These are phyloP conservation scores for Alligator mississippiensis DNA, from an alignment of 2,113 vertebrate genomes.

Conservation along the genomic window DNA sequence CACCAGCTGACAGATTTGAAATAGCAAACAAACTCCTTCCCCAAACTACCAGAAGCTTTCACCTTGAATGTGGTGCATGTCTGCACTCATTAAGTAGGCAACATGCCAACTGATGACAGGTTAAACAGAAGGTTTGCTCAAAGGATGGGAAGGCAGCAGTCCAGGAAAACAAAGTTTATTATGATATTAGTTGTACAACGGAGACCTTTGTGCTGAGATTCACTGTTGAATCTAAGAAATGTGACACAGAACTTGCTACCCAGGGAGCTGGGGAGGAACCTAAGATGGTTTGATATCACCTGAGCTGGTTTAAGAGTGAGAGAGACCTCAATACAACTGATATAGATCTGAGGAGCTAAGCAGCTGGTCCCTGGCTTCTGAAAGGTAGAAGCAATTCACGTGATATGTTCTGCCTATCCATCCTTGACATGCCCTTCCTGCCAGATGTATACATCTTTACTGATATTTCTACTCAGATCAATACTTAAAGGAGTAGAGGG, in stretches of 20 bases:
- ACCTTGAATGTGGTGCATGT: neutral
- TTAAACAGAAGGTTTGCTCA: neutral
- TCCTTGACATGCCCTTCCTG: neutral
- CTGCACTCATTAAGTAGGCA: neutral
- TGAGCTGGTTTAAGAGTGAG: neutral
- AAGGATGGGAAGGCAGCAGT: neutral
- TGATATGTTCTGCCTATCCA: accelerated
- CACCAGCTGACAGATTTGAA: neutral
- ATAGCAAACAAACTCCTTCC: neutral
- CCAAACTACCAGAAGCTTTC: neutral
- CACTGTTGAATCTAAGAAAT: too few species aligned
- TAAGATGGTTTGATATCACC: neutral
- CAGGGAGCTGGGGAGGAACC: neutral
- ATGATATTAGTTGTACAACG: neutral
- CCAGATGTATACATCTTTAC: neutral
- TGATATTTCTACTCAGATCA: neutral
- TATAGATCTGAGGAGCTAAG: neutral
- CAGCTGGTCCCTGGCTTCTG: neutral
- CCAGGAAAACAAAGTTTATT: neutral
- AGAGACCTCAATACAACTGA: neutral
- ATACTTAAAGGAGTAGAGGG: neutral
- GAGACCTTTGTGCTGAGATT: too few species aligned
- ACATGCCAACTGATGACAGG: neutral
- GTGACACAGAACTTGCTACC: neutral
- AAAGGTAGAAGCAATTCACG: neutral